Conservation (phyloP, 2,888 invertebrate species). For the Serrognathus titanus region DNA sequence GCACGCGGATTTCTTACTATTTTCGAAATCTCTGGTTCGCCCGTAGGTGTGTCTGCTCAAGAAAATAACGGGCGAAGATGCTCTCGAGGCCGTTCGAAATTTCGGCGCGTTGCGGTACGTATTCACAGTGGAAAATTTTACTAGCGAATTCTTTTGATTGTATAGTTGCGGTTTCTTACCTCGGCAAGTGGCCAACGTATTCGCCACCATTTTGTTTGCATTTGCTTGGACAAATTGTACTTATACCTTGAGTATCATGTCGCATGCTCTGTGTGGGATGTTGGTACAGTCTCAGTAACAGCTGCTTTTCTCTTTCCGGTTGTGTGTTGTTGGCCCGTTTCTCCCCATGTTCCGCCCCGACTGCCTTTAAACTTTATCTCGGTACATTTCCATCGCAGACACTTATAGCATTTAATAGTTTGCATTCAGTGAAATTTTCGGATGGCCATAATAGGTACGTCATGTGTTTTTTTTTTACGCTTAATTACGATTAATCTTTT, state of each 20-base stretch:
- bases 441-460: background rate
- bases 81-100: too few relatives aligned
- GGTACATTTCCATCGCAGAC: constrained; percentile 2
- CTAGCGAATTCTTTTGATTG: too few relatives aligned
- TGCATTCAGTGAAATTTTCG: background rate
- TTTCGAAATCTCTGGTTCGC: too few relatives aligned
- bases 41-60: too few relatives aligned
- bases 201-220: constrained; percentile 24
- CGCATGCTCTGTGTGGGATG: constrained; percentile 23
- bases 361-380: constrained; percentile 13
- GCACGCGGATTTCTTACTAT: too few relatives aligned
- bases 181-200: constrained; percentile 15
- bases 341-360: constrained; percentile 13
- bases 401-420: background rate
- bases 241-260: constrained; percentile 21
- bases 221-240: constrained; percentile 23
- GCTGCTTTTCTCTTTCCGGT: constrained; percentile 23
- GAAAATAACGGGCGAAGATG: too few relatives aligned
- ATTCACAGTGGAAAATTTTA: too few relatives aligned
- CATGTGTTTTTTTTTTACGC: background rate
- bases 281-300: constrained; percentile 20
- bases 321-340: constrained; percentile 16
- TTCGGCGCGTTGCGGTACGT: too few relatives aligned
- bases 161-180: too few relatives aligned
- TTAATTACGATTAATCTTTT: background rate